Conservation (phyloP, 2,888 invertebrate species). For the Ceriagrion tenellum region DNA sequence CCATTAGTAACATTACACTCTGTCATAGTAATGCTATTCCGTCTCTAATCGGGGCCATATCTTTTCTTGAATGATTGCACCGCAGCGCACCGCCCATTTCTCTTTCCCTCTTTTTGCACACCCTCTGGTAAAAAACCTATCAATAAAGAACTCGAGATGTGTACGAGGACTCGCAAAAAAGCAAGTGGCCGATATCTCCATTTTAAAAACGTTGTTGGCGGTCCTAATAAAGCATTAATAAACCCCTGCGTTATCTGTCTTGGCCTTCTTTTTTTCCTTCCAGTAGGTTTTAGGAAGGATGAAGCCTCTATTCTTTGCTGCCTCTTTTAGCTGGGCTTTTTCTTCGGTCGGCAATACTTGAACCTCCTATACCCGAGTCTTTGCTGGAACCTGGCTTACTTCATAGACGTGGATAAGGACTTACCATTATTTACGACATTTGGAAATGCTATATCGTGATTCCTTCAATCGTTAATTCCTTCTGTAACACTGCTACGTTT, state of each 20-base stretch:
- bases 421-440: too few relatives aligned
- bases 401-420: too few relatives aligned
- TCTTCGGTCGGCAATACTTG: too few relatives aligned
- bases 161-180: neutral
- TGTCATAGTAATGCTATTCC: constrained; percentile 41
- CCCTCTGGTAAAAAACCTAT: neutral
- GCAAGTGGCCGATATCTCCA: neutral
- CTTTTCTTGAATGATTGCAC: constrained; percentile 32
- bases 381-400: too few relatives aligned
- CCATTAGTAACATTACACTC: constrained; percentile 43
- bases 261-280: neutral
- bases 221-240: constrained; percentile 21
- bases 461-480: too few relatives aligned
- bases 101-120: neutral
- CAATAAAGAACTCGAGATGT: constrained; percentile 1
- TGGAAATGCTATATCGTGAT: too few relatives aligned
- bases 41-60: neutral
- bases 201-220: constrained; percentile 24
- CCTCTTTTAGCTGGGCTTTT: neutral
- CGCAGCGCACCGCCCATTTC: neutral
- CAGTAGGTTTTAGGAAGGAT: neutral
- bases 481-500: too few relatives aligned
- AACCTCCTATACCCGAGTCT: too few relatives aligned
- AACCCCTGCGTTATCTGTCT: neutral
- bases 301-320: neutral